A percentile compares a stretch with the other conserved stretches of the same genome.
Evolutionary conservation across 2,797 vertebrate species (phyloP).

Genomic region (Champsocephalus gunnari): DNA sequence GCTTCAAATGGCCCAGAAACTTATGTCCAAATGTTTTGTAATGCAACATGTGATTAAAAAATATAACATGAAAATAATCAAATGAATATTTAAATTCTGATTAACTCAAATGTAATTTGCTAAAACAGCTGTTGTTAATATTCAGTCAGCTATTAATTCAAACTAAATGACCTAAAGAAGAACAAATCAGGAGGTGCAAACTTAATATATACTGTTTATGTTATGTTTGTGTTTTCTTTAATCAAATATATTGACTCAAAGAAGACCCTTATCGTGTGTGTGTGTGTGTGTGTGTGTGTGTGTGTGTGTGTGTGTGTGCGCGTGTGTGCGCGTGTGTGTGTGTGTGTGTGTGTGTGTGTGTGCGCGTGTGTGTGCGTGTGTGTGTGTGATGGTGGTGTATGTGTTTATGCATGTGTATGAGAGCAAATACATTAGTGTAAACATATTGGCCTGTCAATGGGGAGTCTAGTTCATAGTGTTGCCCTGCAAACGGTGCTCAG

Average conservation of each 20-base stretch:
- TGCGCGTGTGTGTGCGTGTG: constrained; percentile 6
- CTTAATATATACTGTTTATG: not conserved
- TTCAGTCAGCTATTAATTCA: not conserved
- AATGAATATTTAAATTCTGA: not conserved
- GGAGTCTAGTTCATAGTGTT: constrained; percentile 64
- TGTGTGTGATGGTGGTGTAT: not conserved
- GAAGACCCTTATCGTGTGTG: not conserved
- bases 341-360: constrained; percentile 1
- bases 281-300: not conserved
- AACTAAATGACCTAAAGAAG: not conserved
- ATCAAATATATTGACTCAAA: not conserved
- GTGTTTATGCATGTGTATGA: constrained; percentile 22
- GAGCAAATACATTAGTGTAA: constrained; percentile 68
- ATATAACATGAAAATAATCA: not conserved
- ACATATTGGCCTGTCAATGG: constrained; percentile 78
- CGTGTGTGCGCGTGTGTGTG: constrained; percentile 2
- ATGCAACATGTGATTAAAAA: not conserved
- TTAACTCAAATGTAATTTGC: not conserved
- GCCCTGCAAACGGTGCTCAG: constrained; percentile 55
- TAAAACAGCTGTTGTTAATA: not conserved
- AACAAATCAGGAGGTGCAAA: not conserved
- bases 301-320: constrained; percentile 12
- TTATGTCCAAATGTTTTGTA: not conserved
- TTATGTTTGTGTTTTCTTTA: not conserved
- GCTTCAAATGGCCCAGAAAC: not conserved